These are phyloP conservation scores for Pseudomyrmex gracilis DNA, from an alignment of 1,140 invertebrate species.

Conservation along the genomic window DNA sequence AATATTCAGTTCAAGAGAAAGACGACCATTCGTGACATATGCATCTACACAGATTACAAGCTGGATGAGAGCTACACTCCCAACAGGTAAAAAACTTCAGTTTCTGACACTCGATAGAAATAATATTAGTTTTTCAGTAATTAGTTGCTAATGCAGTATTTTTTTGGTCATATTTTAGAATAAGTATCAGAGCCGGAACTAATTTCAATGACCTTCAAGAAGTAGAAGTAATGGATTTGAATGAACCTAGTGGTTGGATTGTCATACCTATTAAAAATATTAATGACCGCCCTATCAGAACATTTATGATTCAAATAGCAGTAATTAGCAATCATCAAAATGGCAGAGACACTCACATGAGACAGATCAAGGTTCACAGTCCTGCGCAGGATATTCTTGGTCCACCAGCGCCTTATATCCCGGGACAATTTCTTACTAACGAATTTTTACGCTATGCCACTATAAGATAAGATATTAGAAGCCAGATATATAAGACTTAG, in stretches of 20 bases:
- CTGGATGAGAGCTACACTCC: constrained; percentile 99
- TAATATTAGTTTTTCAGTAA: too few relatives aligned
- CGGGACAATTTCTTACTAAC: constrained; percentile 92
- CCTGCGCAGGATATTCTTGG: constrained; percentile 91
- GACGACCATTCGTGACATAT: constrained; percentile 97
- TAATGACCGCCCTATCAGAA: constrained; percentile 94
- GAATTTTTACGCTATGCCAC: constrained; percentile 93
- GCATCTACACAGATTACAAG: constrained; percentile 99
- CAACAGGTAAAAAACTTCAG: constrained; percentile 88
- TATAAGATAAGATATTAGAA: constrained; percentile 90
- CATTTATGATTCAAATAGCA: constrained; percentile 99
- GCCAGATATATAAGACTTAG: too few relatives aligned
- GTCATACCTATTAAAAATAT: constrained; percentile 96
- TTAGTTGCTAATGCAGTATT: not conserved
- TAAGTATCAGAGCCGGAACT: constrained; percentile 97
- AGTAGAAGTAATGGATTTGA: constrained; percentile 97
- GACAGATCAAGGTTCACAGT: constrained; percentile 98
- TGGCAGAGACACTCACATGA: constrained; percentile 98
- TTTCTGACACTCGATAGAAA: too few relatives aligned
- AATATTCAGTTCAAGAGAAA: constrained; percentile 99
- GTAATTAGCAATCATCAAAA: constrained; percentile 99
- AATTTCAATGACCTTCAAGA: constrained; percentile 99
- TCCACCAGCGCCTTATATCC: constrained; percentile 90
- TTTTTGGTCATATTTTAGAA: constrained; percentile 86
- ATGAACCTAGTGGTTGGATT: constrained; percentile 98